Evolutionary conservation across 2,113 vertebrate genomes (phyloP).

Genomic region (Chionis minor): DNA sequence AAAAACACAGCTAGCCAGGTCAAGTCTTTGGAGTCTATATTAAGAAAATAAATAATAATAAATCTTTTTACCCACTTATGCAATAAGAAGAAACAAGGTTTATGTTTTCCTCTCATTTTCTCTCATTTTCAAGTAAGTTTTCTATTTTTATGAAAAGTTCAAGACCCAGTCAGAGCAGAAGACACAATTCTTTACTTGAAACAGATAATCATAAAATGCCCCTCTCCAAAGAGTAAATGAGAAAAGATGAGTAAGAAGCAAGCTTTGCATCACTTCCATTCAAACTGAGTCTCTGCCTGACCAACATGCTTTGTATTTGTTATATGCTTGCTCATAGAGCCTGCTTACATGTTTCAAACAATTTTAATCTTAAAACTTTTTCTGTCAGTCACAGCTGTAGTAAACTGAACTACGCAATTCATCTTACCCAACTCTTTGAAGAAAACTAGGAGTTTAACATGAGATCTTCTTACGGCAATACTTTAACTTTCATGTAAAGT

Average conservation of each 20-base stretch:
- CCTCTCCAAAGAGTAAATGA: not conserved
- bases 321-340: not conserved
- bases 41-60: not conserved
- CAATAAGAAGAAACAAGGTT: not conserved
- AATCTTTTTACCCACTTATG: not conserved
- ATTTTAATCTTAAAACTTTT: not conserved
- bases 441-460: not conserved
- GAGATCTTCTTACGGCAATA: not conserved
- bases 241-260: not conserved
- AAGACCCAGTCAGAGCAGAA: not conserved
- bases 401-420: not conserved
- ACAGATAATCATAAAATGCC: not conserved
- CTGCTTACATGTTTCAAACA: not conserved
- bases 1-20: not conserved
- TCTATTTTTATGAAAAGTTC: not conserved
- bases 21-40: not conserved
- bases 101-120: not conserved
- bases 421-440: not conserved
- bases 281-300: not conserved
- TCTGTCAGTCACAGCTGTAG: not conserved
- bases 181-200: not conserved
- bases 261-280: not conserved
- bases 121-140: not conserved
- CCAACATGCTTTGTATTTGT: not conserved
- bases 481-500: not conserved